Percentiles rank a stretch among this genome's conserved stretches.
Conservation (phyloP, 2,113 vertebrate species). For the Labeo rohita region DNA sequence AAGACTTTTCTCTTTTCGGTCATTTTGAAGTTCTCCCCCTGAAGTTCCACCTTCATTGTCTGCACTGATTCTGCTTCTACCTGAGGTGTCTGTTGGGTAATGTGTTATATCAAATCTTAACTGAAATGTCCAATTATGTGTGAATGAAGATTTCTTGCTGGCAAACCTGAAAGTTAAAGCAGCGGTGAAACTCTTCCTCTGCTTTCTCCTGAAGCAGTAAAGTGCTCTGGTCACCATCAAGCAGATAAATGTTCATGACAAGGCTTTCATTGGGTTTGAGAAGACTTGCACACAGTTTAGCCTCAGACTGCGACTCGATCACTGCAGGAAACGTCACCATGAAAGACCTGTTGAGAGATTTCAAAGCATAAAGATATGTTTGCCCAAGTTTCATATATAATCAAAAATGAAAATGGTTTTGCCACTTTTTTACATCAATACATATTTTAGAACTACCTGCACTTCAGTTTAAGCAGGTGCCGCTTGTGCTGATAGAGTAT, state of each 20-base stretch:
- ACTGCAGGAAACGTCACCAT: constrained; percentile 70
- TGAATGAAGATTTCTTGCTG: background rate
- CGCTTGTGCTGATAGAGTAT: too few relatives aligned
- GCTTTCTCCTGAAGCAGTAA: constrained; percentile 41
- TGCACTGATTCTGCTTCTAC: constrained; percentile 46
- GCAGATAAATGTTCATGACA: constrained; percentile 63
- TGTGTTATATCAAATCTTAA: background rate
- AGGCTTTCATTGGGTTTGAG: constrained; percentile 67
- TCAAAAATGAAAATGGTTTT: background rate
- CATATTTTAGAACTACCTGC: background rate
- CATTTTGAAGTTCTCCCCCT: constrained; percentile 62
- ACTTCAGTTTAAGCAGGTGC: too few relatives aligned
- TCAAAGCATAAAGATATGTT: background rate
- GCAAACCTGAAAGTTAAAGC: constrained; percentile 63
- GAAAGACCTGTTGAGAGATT: constrained; percentile 51
- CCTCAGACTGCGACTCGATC: constrained; percentile 66
- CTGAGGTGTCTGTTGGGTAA: constrained; percentile 60
- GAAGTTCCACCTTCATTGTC: constrained; percentile 63
- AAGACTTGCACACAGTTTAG: constrained; percentile 66
- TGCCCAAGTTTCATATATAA: too few relatives aligned
- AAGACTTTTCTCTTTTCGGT: constrained; percentile 65
- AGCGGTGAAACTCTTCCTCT: constrained; percentile 58
- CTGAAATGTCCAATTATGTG: background rate
- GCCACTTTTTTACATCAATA: background rate
- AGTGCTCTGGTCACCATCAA: constrained; percentile 20